Percentiles rank a stretch among this genome's conserved stretches.
phyloP scores from a whole-genome alignment of 2,888 invertebrate genomes.

The Caenorhabditis sp. region DNA sequence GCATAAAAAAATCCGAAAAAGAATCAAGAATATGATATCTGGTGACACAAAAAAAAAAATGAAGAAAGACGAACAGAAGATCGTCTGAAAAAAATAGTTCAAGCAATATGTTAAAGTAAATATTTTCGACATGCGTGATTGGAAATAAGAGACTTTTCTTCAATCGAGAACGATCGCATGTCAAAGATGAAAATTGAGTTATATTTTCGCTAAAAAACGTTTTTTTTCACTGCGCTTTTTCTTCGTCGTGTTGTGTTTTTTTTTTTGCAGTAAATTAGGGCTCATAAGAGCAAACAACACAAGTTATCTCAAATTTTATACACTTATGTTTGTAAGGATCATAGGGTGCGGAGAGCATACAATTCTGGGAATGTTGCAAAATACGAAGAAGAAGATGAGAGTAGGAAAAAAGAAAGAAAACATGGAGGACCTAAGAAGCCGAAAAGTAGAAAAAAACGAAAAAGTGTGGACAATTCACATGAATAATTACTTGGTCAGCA shows the following conservation, averaged over 20 bases:
- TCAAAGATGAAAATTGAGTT: not conserved
- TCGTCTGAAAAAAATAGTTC: not conserved
- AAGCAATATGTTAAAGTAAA: not conserved
- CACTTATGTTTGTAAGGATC: not conserved
- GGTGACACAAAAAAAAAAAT: too few relatives aligned
- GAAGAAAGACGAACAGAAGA: not conserved
- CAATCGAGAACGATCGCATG: not conserved
- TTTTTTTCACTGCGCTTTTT: not conserved
- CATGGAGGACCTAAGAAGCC: not conserved
- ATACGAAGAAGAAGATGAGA: not conserved
- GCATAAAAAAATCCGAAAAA: too few relatives aligned
- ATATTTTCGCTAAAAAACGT: not conserved
- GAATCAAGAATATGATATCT: too few relatives aligned
- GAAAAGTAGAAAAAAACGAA: not conserved
- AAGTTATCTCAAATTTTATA: not conserved
- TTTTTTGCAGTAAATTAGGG: not conserved
- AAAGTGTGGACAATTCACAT: not conserved
- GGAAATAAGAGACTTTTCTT: not conserved
- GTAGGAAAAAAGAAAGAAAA: not conserved
- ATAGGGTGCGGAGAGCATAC: not conserved
- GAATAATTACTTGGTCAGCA: not conserved
- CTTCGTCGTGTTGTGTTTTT: not conserved
- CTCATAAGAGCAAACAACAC: not conserved
- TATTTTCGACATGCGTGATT: not conserved
- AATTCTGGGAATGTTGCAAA: not conserved